Evolutionary conservation across 2,797 vertebrate genomes (phyloP).

Genomic region (Poeciliopsis infans): DNA sequence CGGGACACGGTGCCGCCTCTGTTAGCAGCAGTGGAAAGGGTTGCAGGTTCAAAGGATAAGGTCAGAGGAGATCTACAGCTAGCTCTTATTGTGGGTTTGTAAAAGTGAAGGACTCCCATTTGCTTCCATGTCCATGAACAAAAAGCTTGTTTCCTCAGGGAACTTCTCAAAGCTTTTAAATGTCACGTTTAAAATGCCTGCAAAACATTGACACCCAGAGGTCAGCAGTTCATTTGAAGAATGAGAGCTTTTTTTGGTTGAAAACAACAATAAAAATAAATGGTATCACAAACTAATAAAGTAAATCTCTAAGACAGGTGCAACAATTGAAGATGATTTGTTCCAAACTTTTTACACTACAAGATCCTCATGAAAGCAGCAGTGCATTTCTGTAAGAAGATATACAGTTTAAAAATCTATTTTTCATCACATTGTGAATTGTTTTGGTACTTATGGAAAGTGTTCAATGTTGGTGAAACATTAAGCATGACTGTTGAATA

Average conservation of each 20-base stretch:
- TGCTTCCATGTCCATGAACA: conserved; percentile 62
- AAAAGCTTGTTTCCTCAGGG: conserved; percentile 42
- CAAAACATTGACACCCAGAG: neutral
- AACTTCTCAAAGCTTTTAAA: conserved; percentile 16
- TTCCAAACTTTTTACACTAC: neutral
- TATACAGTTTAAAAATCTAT: neutral
- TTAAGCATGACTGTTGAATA: neutral
- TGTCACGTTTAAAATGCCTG: neutral
- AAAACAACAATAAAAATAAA: neutral
- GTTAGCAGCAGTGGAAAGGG: conserved; percentile 50
- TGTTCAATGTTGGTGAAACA: neutral
- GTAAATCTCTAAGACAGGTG: neutral
- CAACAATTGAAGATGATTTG: neutral
- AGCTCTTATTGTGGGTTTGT: conserved; percentile 48
- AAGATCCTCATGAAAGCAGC: neutral
- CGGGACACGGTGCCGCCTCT: conserved; percentile 46
- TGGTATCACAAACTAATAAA: neutral
- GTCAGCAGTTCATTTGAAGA: neutral
- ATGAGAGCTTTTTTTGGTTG: conserved; percentile 2
- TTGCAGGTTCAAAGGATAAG: conserved; percentile 60
- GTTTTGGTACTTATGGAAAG: neutral
- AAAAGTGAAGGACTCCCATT: conserved; percentile 51
- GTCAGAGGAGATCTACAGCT: conserved; percentile 61
- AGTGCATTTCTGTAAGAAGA: neutral
- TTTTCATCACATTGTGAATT: neutral